A percentile compares a stretch with the other conserved stretches of the same genome.
Conservation (phyloP, 2,888 invertebrate species). For the Meghimatium bilineatum region DNA sequence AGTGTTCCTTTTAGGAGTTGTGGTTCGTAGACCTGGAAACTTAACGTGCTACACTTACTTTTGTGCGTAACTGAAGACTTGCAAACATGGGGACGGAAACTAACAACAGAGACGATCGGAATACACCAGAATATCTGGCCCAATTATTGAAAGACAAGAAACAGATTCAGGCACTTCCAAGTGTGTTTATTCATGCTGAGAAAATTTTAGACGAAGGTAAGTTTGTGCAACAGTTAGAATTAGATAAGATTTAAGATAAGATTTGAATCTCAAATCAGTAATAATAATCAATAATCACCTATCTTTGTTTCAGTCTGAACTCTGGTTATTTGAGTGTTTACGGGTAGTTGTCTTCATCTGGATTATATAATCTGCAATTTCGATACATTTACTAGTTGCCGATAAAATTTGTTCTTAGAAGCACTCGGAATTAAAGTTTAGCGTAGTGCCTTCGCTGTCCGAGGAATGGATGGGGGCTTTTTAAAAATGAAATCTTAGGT, state of each 20-base stretch:
- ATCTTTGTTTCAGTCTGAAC: neutral
- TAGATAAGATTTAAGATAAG: neutral
- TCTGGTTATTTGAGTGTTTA: too few relatives aligned
- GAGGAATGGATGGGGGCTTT: neutral
- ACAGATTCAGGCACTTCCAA: constrained; percentile 99
- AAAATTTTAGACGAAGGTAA: constrained; percentile 99
- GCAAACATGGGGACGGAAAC: constrained; percentile 75
- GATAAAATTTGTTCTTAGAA: neutral
- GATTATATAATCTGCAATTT: too few relatives aligned
- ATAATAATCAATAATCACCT: neutral
- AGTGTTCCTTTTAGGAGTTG: neutral
- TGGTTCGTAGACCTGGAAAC: constrained; percentile 35
- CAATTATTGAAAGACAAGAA: constrained; percentile 99
- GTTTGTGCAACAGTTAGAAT: neutral
- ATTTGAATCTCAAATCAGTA: neutral
- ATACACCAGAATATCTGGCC: constrained; percentile 94
- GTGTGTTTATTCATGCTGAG: constrained; percentile 99
- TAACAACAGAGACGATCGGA: constrained; percentile 74
- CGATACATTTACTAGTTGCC: too few relatives aligned
- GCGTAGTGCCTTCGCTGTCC: neutral
- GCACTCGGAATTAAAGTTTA: neutral
- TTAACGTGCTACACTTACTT: neutral
- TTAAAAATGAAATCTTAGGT: too few relatives aligned
- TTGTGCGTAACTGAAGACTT: constrained; percentile 22
- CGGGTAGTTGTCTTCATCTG: too few relatives aligned